Percentiles rank a stretch among this genome's conserved stretches.
phyloP scores from a whole-genome alignment of 2,797 vertebrate genomes.

The Enteromius paludinosus region DNA sequence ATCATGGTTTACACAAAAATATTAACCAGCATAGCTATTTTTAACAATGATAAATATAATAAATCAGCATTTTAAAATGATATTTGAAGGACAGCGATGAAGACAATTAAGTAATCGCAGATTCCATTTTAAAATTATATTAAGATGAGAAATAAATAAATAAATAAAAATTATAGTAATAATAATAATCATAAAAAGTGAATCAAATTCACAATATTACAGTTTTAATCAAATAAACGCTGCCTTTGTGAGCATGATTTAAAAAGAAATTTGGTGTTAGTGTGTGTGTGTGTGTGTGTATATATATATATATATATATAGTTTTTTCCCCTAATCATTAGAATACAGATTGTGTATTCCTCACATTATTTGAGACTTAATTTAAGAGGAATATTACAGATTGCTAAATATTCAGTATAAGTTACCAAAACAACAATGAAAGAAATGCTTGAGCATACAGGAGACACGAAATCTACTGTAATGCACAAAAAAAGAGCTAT shows the following conservation, averaged over 20 bases:
- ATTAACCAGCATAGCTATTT: background rate
- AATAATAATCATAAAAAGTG: too few relatives aligned
- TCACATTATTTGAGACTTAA: background rate
- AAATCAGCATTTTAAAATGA: background rate
- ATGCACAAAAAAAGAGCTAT: conserved; percentile 6
- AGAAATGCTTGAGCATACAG: background rate
- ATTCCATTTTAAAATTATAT: background rate
- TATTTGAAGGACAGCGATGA: background rate
- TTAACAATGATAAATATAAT: background rate
- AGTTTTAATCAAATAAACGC: too few relatives aligned
- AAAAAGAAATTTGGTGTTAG: background rate
- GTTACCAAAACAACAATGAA: background rate
- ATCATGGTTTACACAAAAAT: background rate
- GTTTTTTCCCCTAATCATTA: background rate
- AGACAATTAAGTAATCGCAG: background rate
- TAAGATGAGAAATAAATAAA: background rate
- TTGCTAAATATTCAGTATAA: background rate
- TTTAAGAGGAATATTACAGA: background rate
- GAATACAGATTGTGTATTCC: background rate
- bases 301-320: too few relatives aligned
- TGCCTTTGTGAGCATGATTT: too few relatives aligned
- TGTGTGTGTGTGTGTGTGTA: background rate
- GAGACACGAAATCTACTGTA: background rate
- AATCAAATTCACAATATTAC: too few relatives aligned
- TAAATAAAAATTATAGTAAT: too few relatives aligned